Base-by-base conservation (phyloP, 2,797 vertebrate species). In the Acridotheres tristis region DNA sequence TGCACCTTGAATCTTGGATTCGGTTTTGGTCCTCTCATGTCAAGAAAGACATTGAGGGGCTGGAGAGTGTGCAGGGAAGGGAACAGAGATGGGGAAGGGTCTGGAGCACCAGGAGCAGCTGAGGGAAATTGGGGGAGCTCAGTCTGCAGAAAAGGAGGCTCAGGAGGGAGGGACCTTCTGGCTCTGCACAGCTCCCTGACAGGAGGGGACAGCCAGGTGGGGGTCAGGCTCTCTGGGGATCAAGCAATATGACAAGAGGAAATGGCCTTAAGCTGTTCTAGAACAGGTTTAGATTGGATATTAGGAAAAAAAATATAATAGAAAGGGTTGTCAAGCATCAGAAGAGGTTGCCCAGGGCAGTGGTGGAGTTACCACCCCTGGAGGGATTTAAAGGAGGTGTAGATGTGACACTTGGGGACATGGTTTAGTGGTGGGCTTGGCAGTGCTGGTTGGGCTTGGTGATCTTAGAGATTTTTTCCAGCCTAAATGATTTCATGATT, bases 131-230 rank as follows among this genome's bases (percentile, higher is more conserved):
- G 40, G 2, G 1, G 3, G 14, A 3, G 8, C 5, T 88, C 29
- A 40, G 5, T 29, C 5, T 34, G 53, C 16, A 40, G 20, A 51
- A 66, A 1, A 79, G 29, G 38, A 59, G 45, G 11, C 12, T 59
- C 38, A 18, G 13, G 4, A 2, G 18, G 1, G 1, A 15, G 18
- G 1, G 1, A 15, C 3, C 2, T 22, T 21, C 7, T 53, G 0
- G 2, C 17, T 34, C n/a, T 18, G 12, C 2, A 5, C 17, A 53
- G 2, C 10, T 50, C 32, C 58, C 38, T n/a, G 45, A 22, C 11
- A 55, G 42, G 38, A 53, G 23, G 18, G 6, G 40, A 40, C 40
- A 79, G 32, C 19, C 27, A 38, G 43, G 19, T 65, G 45, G 7
- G 26, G 5, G 0, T 17, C 11, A 4, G 67, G 23, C 2, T 65